Evolutionary conservation across 2,797 vertebrate genomes (phyloP).

Genomic region (Molossus molossus): DNA sequence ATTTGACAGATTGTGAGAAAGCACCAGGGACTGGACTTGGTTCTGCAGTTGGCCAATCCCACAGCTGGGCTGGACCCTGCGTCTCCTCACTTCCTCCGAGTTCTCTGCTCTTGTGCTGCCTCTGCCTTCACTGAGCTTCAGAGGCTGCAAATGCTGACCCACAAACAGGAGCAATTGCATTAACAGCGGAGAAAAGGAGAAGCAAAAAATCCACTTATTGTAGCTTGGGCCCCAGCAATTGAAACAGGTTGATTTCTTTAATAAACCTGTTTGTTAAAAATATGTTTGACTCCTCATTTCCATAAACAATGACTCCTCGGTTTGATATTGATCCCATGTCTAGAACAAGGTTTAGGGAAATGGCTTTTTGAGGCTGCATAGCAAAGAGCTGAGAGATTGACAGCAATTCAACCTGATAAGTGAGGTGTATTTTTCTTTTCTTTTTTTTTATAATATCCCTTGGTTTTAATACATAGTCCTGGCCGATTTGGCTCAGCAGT

Average conservation of each 20-base stretch:
- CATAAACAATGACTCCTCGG: not conserved
- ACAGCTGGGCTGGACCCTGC: not conserved
- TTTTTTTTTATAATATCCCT: not conserved
- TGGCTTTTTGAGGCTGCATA: slow-evolving; percentile 38
- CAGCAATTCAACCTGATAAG: slow-evolving; percentile 52
- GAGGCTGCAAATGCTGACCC: slow-evolving; percentile 51
- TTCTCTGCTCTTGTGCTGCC: not conserved
- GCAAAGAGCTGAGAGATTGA: slow-evolving; percentile 4
- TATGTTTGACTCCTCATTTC: not conserved
- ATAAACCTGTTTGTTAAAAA: not conserved
- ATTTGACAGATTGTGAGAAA: not conserved
- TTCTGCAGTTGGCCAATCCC: not conserved
- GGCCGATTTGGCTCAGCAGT: too few relatives aligned
- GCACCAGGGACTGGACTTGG: not conserved
- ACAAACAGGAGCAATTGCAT: not conserved
- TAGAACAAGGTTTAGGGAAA: slow-evolving; percentile 61
- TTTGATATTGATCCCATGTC: not conserved
- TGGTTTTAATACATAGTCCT: not conserved
- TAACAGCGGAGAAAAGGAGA: not conserved
- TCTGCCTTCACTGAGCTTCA: not conserved
- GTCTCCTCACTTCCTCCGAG: not conserved
- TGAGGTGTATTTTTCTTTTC: not conserved
- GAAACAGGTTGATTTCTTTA: not conserved
- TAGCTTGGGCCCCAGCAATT: not conserved
- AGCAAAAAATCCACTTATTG: not conserved